These are phyloP conservation scores for Zaprionus vittiger DNA, from an alignment of 1,140 invertebrate species.

Conservation along the genomic window DNA sequence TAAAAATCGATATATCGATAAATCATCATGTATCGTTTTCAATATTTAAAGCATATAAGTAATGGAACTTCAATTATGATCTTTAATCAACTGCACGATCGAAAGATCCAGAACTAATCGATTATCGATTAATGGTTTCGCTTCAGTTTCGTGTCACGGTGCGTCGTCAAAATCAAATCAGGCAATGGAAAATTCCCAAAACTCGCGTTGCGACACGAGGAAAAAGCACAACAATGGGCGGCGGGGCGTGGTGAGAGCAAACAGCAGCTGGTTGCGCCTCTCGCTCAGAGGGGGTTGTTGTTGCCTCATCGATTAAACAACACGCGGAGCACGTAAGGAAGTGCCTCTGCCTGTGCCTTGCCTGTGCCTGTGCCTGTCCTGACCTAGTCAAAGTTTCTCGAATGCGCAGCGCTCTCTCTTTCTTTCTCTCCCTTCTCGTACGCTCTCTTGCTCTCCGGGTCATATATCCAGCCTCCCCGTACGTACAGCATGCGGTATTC, in stretches of 20 bases:
- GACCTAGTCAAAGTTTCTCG: conserved; percentile 64
- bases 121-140: background rate
- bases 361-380: conserved; percentile 48
- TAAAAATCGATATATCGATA: too few species aligned
- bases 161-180: conserved; percentile 26
- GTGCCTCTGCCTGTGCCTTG: conserved; percentile 8
- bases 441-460: conserved; percentile 11
- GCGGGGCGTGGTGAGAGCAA: background rate
- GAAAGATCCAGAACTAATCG: background rate
- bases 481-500: background rate
- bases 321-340: conserved; percentile 18
- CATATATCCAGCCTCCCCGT: background rate
- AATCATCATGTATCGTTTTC: background rate
- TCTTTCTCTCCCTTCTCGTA: background rate
- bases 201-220: background rate
- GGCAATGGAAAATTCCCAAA: conserved; percentile 75
- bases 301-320: conserved; percentile 74
- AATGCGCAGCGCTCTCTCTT: conserved; percentile 35
- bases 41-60: background rate
- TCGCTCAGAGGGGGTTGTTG: conserved; percentile 24
- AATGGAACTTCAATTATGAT: background rate
- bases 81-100: background rate
- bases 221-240: conserved; percentile 7
- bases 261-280: conserved; percentile 7
- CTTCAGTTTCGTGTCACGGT: background rate